Evolutionary conservation across 2,113 vertebrate species (phyloP), one percentile per base, ranked within the genome.

Genomic region (Cyprinus carpio): DNA sequence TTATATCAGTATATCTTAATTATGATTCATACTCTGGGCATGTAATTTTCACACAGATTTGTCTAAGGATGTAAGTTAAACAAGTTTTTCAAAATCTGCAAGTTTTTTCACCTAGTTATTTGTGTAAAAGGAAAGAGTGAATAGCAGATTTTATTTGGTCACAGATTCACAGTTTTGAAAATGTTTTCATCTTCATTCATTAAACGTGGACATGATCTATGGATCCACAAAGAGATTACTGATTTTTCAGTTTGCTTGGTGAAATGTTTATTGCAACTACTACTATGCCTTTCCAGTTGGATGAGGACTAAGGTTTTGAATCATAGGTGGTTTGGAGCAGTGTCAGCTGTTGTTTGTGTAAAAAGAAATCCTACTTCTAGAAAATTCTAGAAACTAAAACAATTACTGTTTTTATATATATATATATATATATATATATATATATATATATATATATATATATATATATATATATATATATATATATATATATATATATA

Each of bases 331-430:
- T 60, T 79, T 62, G 76, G 54, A 79, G 54, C 56, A 15, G 23
- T 79, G 31, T 79, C 76, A 79, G n/a, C 54, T 78, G 51, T 78
- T 60, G 54, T 40, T 58, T 60, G 76, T 60, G 76, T 79, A 34
- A 62, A 54, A 79, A 79, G 54, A 25, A 79, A 79, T 79, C 76
- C 18, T 56, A 12, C 18, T 23, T 77, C 10, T 58, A 54, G 15
- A 77, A 40, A 37, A 40, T 72, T 37, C 8, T 72, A 72, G 20
- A 40, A n/a, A 71, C 31, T 4, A 71, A 37, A 37, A 71, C 20
- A n/a, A 65, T 8, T 6, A 15, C 27, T 65, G 27, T 16, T 31
- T 65, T 65, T 18, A 31, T 65, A n/a, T n/a, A n/a, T n/a, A n/a
- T n/a, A n/a, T n/a, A n/a, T n/a, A n/a, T n/a, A n/a, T n/a, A n/a